Conservation (phyloP, 2,888 invertebrate species). For the Corythucha ciliata region DNA sequence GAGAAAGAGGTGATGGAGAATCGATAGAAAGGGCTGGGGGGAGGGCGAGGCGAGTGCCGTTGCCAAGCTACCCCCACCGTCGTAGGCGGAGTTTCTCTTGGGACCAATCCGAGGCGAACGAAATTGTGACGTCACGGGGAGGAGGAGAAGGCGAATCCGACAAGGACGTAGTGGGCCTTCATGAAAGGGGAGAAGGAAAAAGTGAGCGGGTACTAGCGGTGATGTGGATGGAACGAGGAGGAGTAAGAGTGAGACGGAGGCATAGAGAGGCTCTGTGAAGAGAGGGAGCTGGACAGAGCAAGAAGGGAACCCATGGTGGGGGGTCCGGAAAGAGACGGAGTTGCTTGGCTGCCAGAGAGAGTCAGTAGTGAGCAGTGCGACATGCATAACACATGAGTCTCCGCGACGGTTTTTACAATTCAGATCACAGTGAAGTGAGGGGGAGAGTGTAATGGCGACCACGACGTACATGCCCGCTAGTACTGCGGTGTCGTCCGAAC, state of each 20-base stretch:
- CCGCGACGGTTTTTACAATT: constrained; percentile 36
- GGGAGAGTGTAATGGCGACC: constrained; percentile 81
- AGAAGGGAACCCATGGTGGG: constrained; percentile 34
- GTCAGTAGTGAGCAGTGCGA: constrained; percentile 40
- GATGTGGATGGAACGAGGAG: constrained; percentile 14
- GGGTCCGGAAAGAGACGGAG: constrained; percentile 33
- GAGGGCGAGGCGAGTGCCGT: constrained; percentile 26
- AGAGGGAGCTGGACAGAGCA: constrained; percentile 30
- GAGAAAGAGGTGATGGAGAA: constrained; percentile 19
- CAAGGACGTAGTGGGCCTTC: constrained; percentile 12
- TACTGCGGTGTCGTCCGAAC: constrained; percentile 65
- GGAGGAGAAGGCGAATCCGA: constrained; percentile 20
- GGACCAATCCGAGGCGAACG: constrained; percentile 25
- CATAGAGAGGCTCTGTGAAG: constrained; percentile 5
- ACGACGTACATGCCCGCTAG: constrained; percentile 83
- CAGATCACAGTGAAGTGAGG: constrained; percentile 40
- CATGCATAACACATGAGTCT: constrained; percentile 55
- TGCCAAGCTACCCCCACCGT: constrained; percentile 26
- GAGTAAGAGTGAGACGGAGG: constrained; percentile 13
- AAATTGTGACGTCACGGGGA: constrained; percentile 19
- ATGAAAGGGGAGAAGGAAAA: background rate
- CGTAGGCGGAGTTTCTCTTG: constrained; percentile 13
- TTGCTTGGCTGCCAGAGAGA: constrained; percentile 30
- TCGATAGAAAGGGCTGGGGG: constrained; percentile 22
- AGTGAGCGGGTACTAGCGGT: constrained; percentile 1